Percentiles rank a stretch among this genome's conserved stretches.
phyloP scores from a whole-genome alignment of 2,888 invertebrate genomes.

The Taphrorychus bicolor region DNA sequence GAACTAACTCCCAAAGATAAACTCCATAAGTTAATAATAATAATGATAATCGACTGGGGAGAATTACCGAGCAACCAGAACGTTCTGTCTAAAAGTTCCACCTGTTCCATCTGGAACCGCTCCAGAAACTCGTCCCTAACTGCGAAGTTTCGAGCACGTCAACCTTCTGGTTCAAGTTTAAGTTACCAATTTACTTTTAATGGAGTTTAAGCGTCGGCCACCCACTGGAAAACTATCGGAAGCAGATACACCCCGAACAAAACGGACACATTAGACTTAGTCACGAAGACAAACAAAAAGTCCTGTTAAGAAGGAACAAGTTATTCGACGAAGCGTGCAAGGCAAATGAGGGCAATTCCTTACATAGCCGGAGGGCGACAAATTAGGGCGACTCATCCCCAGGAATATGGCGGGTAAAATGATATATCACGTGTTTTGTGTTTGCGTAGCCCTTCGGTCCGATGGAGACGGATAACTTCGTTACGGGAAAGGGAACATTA shows the following conservation, averaged over 20 bases:
- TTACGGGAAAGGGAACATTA: no score
- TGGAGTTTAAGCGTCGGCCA: background rate
- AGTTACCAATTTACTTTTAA: background rate
- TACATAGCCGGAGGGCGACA: slow-evolving; percentile 1
- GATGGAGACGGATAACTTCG: no score
- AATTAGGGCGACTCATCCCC: slow-evolving; percentile 8
- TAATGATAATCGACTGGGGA: background rate
- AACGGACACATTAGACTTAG: background rate
- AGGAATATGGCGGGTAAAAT: slow-evolving; percentile 9
- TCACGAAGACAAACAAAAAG: background rate
- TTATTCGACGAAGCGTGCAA: background rate
- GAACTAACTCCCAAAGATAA: background rate
- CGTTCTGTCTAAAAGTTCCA: background rate
- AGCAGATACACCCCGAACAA: background rate
- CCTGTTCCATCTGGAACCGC: background rate
- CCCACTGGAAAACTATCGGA: background rate
- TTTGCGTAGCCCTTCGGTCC: no score
- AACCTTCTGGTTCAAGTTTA: background rate
- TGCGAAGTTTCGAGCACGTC: background rate
- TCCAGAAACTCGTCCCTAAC: background rate
- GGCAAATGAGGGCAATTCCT: slow-evolving; percentile 8
- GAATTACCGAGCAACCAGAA: background rate
- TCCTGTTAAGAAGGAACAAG: background rate
- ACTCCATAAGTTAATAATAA: background rate
- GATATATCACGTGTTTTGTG: slow-evolving; percentile 10